Evolutionary conservation across 1,140 invertebrate species (phyloP).

Genomic region (Bacillus rossius): DNA sequence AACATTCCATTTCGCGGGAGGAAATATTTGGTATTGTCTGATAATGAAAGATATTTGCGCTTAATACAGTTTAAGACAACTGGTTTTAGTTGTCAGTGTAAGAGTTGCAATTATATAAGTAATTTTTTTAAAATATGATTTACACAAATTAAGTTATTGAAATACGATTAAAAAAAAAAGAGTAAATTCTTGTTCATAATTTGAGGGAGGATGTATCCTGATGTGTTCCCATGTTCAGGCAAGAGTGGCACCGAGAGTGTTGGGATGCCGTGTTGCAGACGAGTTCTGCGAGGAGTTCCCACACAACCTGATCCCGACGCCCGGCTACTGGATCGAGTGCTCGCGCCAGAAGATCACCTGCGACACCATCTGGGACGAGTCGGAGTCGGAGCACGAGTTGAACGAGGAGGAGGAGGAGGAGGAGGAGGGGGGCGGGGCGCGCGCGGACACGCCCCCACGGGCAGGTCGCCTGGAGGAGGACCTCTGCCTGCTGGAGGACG

Average conservation of each 20-base stretch:
- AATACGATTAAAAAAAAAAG: no score
- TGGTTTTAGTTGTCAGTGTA: no score
- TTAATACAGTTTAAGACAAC: no score
- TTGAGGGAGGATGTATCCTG: no score
- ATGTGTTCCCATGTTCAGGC: no score
- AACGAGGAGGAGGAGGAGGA: slow-evolving; percentile 48
- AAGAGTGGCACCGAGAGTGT: not conserved
- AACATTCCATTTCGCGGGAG: no score
- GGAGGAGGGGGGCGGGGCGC: slow-evolving; percentile 26
- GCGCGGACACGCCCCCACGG: slow-evolving; percentile 7
- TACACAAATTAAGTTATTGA: no score
- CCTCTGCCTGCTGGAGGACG: slow-evolving; percentile 19
- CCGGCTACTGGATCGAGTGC: slow-evolving; percentile 94
- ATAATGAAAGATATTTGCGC: no score
- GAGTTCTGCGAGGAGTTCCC: slow-evolving; percentile 91
- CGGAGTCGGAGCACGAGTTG: slow-evolving; percentile 72
- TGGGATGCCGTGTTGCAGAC: slow-evolving; percentile 52
- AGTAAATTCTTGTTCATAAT: no score
- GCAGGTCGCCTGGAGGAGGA: slow-evolving; percentile 8
- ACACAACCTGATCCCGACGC: slow-evolving; percentile 82
- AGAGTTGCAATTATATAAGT: no score
- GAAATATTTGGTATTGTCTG: no score
- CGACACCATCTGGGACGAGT: slow-evolving; percentile 82
- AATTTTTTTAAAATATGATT: no score
- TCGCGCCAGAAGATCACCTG: slow-evolving; percentile 80